A percentile compares a stretch with the other conserved stretches of the same genome.
These are phyloP conservation scores for Bubo bubo DNA, from an alignment of 2,113 vertebrate species.

Conservation along the genomic window DNA sequence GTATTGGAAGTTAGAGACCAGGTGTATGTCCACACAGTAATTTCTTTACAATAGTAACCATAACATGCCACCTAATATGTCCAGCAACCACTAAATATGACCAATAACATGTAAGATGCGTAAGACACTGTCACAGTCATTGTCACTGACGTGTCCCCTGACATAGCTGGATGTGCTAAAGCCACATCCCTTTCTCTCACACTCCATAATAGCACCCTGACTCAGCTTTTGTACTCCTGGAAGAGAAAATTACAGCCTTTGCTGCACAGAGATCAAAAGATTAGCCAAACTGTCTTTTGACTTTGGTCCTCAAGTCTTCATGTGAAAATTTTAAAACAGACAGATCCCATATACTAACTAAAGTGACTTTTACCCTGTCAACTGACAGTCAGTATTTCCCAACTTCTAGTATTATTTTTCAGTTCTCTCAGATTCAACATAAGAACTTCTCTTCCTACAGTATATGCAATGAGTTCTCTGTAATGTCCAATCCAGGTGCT, in stretches of 20 bases:
- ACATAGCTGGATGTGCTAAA: background rate
- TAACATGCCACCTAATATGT: background rate
- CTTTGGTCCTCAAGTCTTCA: background rate
- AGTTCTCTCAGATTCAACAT: background rate
- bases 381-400: background rate
- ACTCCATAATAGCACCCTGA: background rate
- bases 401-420: background rate
- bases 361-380: background rate
- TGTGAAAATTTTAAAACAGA: background rate
- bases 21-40: background rate
- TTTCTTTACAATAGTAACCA: background rate
- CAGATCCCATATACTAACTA: background rate
- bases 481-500: background rate
- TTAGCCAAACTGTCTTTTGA: background rate
- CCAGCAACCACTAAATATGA: background rate
- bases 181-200: background rate
- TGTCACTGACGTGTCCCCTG: background rate
- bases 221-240: accelerated
- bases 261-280: background rate
- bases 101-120: accelerated
- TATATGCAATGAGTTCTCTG: background rate
- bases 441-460: background rate
- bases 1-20: background rate
- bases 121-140: background rate
- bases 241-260: background rate